These are phyloP conservation scores for Aphaenogaster floridana DNA, from an alignment of 1,140 invertebrate genomes.

Conservation along the genomic window DNA sequence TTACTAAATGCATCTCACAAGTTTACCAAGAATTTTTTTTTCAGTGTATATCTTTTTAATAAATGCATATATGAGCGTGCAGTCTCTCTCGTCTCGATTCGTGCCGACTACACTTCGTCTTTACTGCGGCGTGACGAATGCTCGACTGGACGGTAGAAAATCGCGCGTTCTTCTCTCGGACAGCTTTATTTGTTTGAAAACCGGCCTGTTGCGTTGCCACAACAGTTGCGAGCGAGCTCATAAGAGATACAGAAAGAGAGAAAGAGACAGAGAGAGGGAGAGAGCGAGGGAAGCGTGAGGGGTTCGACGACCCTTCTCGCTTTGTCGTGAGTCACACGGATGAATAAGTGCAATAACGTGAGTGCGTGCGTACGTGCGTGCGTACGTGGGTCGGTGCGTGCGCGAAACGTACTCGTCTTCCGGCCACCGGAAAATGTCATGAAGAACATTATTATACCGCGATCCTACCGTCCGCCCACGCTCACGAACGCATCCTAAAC, in stretches of 20 bases:
- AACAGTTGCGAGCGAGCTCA: constrained; percentile 56
- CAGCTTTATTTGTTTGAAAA: constrained; percentile 65
- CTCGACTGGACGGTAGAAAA: constrained; percentile 34
- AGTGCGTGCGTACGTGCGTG: constrained; percentile 3
- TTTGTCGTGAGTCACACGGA: constrained; percentile 75
- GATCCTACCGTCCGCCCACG: constrained; percentile 54
- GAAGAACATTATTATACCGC: constrained; percentile 75
- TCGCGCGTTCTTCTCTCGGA: constrained; percentile 29
- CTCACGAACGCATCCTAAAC: constrained; percentile 47
- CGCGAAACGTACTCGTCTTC: constrained; percentile 75
- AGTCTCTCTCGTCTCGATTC: constrained; percentile 1
- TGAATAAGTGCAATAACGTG: constrained; percentile 67
- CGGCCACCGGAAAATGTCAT: constrained; percentile 81
- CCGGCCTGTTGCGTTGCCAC: constrained; percentile 55
- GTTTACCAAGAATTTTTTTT: too few relatives aligned
- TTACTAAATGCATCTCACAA: too few relatives aligned
- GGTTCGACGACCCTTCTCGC: constrained; percentile 76
- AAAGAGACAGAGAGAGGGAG: constrained; percentile 16
- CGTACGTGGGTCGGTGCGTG: constrained; percentile 60
- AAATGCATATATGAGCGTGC: background rate
- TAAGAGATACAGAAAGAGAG: constrained; percentile 13
- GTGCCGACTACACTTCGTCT: constrained; percentile 17
- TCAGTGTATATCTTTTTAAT: background rate
- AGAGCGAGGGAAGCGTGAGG: constrained; percentile 17
- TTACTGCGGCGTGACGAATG: constrained; percentile 37